Percentiles rank a stretch among this genome's conserved stretches.
Evolutionary conservation across 2,797 vertebrate genomes (phyloP).

Genomic region (Gymnoscopelus braueri): DNA sequence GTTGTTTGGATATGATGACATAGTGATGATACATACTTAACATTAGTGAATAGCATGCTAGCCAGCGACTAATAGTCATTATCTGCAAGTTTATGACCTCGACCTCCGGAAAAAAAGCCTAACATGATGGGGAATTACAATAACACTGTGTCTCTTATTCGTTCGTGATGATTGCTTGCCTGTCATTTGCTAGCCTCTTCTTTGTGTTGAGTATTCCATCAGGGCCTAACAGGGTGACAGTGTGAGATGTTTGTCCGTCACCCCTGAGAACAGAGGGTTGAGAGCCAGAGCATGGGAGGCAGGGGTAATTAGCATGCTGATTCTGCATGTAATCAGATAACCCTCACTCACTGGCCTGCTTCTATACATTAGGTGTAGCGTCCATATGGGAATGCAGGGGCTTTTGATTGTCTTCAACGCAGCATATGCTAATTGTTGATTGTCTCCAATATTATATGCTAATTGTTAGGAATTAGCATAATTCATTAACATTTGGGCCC

Average conservation of each 20-base stretch:
- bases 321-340: slow-evolving; percentile 65
- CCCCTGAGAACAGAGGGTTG: not conserved
- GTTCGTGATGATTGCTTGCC: not conserved
- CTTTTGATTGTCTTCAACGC: slow-evolving; percentile 77
- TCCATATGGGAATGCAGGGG: slow-evolving; percentile 70
- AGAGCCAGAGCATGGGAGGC: slow-evolving; percentile 9
- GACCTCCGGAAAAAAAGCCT: not conserved
- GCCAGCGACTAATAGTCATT: not conserved
- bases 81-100: not conserved
- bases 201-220: slow-evolving; percentile 19
- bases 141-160: not conserved
- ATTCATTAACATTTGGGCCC: slow-evolving; percentile 86
- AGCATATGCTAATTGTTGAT: slow-evolving; percentile 85
- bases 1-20: no score
- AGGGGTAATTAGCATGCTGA: slow-evolving; percentile 71
- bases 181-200: not conserved
- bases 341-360: slow-evolving; percentile 41
- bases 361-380: slow-evolving; percentile 65
- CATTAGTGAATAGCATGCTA: not conserved
- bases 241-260: slow-evolving; percentile 11
- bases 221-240: slow-evolving; percentile 3
- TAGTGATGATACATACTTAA: no score
- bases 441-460: slow-evolving; percentile 85
- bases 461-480: slow-evolving; percentile 85
- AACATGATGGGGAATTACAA: not conserved